Base-by-base conservation (phyloP, 2,888 invertebrate species). In the Leucophenga montana region DNA sequence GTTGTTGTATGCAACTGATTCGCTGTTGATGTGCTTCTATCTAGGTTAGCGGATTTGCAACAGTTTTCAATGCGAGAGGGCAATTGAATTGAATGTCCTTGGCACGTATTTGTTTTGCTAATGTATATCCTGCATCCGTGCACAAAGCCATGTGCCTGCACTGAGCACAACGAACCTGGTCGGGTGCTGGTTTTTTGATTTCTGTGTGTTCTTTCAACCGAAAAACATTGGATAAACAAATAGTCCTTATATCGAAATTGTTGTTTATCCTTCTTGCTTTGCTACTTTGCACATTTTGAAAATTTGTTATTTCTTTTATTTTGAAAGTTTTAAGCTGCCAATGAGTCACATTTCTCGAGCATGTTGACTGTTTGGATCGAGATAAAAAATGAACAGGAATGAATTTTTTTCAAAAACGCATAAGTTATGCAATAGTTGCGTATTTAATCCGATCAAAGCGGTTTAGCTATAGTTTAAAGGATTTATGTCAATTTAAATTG, bases 381-480 rank as follows among this genome's bases (percentile, higher is more conserved):
- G 48, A 50, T 66, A 48, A 53, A 65, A 20, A 46, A 27, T 13
- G 22, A 13, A 48, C 13, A 44, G n/a, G 44, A 16, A 20, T 13
- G 33, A 14, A 6, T 53, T 46, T n/a, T n/a, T n/a, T n/a, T 14
- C 59, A 62, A 18, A 67, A 59, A 62, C 78, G 72, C 83, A 84
- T 84, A 77, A 83, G 80, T 77, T 78, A 71, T 74, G 75, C 74
- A 76, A 80, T 78, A 79, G 79, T 79, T 79, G 80, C 39, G 86
- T 84, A 82, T 84, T 85, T 88, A 88, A 88, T 85, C 88, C 87
- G 86, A 78, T 86, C 80, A 85, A 84, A 87, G 85, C 87, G 84
- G 80, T 88, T 88, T 85, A 88, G 88, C 87, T 16, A 87, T 88
- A 88, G 88, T 88, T 88, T 88, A 88, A 85, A 79, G 86, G 88